Evolutionary conservation across 2,888 invertebrate species (phyloP).

Genomic region (Didymodactylos carnosus): DNA sequence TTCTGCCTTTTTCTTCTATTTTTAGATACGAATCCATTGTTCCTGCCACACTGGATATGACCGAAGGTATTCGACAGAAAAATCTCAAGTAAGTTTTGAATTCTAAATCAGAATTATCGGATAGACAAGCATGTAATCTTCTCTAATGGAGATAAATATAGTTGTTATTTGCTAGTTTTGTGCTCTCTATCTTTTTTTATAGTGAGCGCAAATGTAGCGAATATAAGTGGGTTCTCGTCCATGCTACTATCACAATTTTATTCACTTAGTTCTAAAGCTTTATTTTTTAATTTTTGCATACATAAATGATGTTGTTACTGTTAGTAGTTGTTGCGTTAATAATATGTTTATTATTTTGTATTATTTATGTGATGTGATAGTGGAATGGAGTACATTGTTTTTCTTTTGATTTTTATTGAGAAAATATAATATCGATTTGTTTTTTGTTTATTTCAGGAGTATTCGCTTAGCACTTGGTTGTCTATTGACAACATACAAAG

Average conservation of each 20-base stretch:
- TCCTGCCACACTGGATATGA: conserved; percentile 14
- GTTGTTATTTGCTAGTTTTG: no score
- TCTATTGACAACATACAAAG: not conserved
- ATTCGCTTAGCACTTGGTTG: not conserved
- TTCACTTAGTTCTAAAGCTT: not conserved
- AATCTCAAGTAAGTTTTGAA: not conserved
- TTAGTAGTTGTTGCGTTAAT: no score
- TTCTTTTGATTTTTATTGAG: not conserved
- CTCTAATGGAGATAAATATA: no score
- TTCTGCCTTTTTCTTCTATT: conserved; percentile 53
- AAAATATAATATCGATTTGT: not conserved
- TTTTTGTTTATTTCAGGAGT: not conserved
- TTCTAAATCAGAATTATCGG: not conserved
- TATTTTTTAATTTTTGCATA: not conserved
- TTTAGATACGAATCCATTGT: conserved; percentile 43
- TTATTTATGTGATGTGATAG: no score
- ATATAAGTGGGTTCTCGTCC: no score
- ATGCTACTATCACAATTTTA: not conserved
- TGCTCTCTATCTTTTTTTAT: no score
- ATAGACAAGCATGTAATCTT: no score
- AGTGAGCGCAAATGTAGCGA: no score
- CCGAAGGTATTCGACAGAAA: conserved; percentile 45
- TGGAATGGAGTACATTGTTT: not conserved
- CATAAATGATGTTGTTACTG: no score
- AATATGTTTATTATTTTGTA: no score